Base-by-base conservation (phyloP, 92 coral and sea anemone species). In the Heliopora coerulea region DNA sequence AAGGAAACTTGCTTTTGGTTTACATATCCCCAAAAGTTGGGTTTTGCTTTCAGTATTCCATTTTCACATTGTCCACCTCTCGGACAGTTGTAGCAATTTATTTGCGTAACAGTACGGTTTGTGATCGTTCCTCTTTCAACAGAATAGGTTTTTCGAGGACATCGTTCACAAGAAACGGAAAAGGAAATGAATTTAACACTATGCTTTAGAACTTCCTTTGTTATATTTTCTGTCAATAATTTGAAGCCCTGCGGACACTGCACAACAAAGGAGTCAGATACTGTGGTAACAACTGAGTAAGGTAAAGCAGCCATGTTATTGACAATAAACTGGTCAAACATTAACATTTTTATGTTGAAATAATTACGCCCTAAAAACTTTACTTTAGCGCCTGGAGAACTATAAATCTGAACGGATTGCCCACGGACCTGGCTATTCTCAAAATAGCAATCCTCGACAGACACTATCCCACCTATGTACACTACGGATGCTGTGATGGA, bases 91-190 rank as follows among this genome's bases (percentile, higher is more conserved):
- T 25, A 11, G 11, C 42, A 37, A 4, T 37, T 11, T 4, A 37
- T 68, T 11, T 68, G 24, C 3, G 28, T 46, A 4, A 30, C 28
- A 13, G 60, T 29, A 11, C 32, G 27, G 25, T 28, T 40, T 4
- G 29, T 7, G 9, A 68, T 41, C 28, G 17, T 10, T 18, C 37
- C 42, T 49, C 61, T 27, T n/a, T 50, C 26, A 0, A 68, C 9
- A 18, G 75, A 32, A 29, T 68, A 68, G 8, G 75, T 68, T 10
- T 68, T 48, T 2, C 57, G 60, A 0, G 60, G 75, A 30, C 75
- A 68, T 18, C 49, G 54, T 32, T 24, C 61, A 35, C 75, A 68
- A 24, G 75, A 41, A 21, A 50, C 9, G 44, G 32, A 68, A 28
- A n/a, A n/a, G n/a, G n/a, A 50, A 24, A 21, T 48, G 49, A 8